Percentiles rank a stretch among this genome's conserved stretches.
phyloP scores from a whole-genome alignment of 2,113 vertebrate genomes.

The Benitochromis conjunctus region DNA sequence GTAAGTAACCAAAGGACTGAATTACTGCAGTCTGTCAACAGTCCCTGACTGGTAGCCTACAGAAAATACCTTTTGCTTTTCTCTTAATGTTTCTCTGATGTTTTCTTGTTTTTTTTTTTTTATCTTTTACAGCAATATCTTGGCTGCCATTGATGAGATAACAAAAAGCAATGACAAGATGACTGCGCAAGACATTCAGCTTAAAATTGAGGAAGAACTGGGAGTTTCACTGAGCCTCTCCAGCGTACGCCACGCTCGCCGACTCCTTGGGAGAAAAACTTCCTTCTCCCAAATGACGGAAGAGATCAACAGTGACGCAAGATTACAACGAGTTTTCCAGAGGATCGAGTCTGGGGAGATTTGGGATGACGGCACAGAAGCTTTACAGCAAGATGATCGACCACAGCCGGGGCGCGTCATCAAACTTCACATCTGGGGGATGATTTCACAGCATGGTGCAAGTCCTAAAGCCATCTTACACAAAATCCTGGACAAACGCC shows the following conservation, averaged over 20 bases:
- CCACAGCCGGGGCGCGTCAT: not conserved
- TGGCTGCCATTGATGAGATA: not conserved
- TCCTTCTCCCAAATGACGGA: not conserved
- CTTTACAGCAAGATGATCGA: not conserved
- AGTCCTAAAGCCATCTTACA: not conserved
- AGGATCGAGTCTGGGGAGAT: not conserved
- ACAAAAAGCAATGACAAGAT: not conserved
- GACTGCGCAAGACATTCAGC: not conserved
- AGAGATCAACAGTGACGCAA: not conserved
- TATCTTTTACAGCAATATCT: not conserved
- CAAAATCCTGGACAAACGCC: not conserved
- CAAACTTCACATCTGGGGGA: not conserved
- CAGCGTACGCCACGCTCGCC: not conserved
- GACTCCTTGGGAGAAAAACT: not conserved
- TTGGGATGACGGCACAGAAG: not conserved
- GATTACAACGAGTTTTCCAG: not conserved
- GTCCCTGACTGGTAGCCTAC: not conserved
- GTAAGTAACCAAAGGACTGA: not conserved
- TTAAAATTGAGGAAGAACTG: not conserved
- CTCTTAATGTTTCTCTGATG: not conserved
- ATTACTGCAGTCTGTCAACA: not conserved
- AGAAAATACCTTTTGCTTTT: not conserved
- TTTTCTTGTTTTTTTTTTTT: not conserved
- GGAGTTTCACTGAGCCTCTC: not conserved
- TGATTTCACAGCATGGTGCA: not conserved